Evolutionary conservation across 1,140 invertebrate species (phyloP), one percentile per base, ranked within the genome.

Genomic region (Drosophila melanica): DNA sequence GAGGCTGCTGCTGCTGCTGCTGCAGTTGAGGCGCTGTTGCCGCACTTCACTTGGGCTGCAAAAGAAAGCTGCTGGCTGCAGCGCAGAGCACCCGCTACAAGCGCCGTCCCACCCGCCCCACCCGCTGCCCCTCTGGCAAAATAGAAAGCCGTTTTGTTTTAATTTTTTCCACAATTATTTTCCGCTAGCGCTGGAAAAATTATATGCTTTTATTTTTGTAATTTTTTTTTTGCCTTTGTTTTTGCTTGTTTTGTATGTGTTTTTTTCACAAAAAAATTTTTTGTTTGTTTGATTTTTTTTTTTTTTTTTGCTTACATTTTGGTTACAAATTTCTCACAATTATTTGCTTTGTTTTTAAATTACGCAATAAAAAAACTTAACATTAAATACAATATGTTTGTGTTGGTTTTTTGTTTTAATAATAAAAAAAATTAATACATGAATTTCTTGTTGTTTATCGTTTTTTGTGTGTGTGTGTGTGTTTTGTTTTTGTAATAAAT

Each of bases 271-370:
- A 62, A 78, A 78, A 77, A 77, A 63, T 1, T 75, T 64, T 81
- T 77, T 48, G 45, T 75, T 69, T 33, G 64, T 77, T 57, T 77
- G n/a, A n/a, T 39, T 55, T 14, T 69, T 64, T 78, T 66, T 30
- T 63, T 76, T 63, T 75, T 37, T 77, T 85, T 82, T 70, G 62
- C 62, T 81, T 82, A 87, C 85, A 80, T 76, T 86, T 87, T 89
- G 82, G 82, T 89, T 87, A 87, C 85, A 89, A 89, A 89, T 89
- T 89, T 87, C 84, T 87, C 84, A 87, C 84, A 87, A 87, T 79
- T 81, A 75, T 70, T 81, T 37, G n/a, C 42, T 59, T 64, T 51
- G 20, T 69, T 33, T 66, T 73, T 68, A 48, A 72, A 54, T 86
- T 81, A 82, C 66, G 77, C 77, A 85, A 85, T 85, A 89, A 89